Percentiles rank a stretch among this genome's conserved stretches.
Conservation (phyloP, 2,113 vertebrate genomes). For the Sprattus sprattus region DNA sequence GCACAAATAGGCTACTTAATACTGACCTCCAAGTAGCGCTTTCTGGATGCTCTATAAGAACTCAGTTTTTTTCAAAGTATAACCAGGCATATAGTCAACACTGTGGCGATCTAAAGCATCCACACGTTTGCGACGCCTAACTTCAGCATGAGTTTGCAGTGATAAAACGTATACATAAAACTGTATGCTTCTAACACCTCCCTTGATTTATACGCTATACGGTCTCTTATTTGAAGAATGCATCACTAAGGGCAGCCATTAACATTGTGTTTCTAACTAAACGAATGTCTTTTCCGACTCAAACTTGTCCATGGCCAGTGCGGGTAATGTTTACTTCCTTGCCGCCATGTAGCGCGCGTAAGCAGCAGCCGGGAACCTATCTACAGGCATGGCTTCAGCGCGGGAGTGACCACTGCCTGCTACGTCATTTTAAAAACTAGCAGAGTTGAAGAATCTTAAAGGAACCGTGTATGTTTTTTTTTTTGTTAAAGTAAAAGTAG, state of each 20-base stretch:
- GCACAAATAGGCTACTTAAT: not conserved
- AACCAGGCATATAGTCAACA: not conserved
- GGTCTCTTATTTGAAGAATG: not conserved
- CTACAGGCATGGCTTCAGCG: not conserved
- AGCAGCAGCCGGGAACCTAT: conserved; percentile 21
- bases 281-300: not conserved
- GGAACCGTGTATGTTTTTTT: not conserved
- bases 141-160: not conserved
- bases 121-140: not conserved
- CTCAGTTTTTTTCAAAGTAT: not conserved
- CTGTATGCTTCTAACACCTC: not conserved
- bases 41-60: not conserved
- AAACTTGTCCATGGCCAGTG: not conserved
- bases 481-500: not conserved
- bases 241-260: not conserved
- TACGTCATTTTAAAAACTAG: not conserved
- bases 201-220: not conserved
- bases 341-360: conserved; percentile 60
- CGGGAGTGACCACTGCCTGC: not conserved
- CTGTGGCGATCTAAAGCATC: not conserved
- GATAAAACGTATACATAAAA: not conserved
- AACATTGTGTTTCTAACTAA: not conserved
- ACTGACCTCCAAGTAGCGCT: not conserved
- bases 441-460: not conserved
- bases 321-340: conserved; percentile 27